Conservation (phyloP, 2,888 invertebrate species). For the Megalurothrips usitatus region DNA sequence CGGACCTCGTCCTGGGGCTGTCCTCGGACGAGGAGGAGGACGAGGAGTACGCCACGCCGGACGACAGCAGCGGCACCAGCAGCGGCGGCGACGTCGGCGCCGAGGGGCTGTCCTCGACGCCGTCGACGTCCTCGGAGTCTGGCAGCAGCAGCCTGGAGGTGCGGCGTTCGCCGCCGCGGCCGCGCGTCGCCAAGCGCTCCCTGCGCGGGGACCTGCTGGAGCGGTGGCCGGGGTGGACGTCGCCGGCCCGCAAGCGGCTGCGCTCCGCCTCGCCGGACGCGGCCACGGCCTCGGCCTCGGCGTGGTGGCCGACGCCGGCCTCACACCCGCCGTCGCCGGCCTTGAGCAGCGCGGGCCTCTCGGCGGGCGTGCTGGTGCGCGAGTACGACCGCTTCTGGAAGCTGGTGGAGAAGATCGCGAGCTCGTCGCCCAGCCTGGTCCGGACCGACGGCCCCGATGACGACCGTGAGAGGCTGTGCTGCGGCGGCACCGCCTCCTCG, state of each 20-base stretch:
- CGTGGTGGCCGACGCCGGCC: background rate
- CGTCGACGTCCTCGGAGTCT: slow-evolving; percentile 8
- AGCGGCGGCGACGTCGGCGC: background rate
- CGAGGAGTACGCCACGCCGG: background rate
- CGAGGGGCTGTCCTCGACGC: background rate
- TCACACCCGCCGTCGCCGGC: background rate
- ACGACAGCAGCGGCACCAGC: background rate
- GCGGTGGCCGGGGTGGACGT: background rate
- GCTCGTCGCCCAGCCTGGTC: background rate
- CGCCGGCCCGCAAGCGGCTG: slow-evolving; percentile 9
- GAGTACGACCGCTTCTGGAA: slow-evolving; percentile 14
- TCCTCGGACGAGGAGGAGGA: background rate
- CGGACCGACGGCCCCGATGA: background rate
- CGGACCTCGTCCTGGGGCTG: slow-evolving; percentile 1
- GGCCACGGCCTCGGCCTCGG: background rate
- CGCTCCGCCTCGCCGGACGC: background rate
- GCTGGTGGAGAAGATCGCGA: slow-evolving; percentile 15
- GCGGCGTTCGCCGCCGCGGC: background rate
- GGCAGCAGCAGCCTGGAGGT: slow-evolving; percentile 7
- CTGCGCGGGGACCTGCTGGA: slow-evolving; percentile 8
- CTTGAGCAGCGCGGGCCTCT: background rate
- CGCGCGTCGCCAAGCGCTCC: slow-evolving; percentile 8
- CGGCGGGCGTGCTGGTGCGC: background rate
- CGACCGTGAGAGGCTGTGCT: background rate
- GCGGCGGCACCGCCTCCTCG: background rate